These are phyloP conservation scores for Synergus laeviventris DNA, from an alignment of 2,888 invertebrate species.

Conservation along the genomic window DNA sequence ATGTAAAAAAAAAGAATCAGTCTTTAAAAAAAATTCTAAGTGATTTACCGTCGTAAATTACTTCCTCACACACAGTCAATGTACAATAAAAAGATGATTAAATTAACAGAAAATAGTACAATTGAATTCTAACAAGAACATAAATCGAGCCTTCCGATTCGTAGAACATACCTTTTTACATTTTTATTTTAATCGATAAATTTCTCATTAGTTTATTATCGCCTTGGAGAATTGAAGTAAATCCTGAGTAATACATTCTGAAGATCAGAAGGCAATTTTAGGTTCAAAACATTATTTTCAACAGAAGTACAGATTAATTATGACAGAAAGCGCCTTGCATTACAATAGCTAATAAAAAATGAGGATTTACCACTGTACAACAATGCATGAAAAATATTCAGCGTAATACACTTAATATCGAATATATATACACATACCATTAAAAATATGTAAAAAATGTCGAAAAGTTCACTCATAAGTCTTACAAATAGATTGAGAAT, in stretches of 20 bases:
- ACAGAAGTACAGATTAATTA: neutral
- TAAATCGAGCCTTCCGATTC: neutral
- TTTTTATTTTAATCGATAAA: neutral
- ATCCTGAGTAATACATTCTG: neutral
- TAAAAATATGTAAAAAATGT: slow-evolving; percentile 31
- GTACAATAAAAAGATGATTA: neutral
- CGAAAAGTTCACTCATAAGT: neutral
- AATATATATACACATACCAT: slow-evolving; percentile 26
- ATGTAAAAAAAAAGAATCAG: slow-evolving; percentile 38
- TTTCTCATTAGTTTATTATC: too few relatives aligned
- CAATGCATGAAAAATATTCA: slow-evolving; percentile 26
- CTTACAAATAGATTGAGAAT: slow-evolving; percentile 14
- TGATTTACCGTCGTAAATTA: slow-evolving; percentile 39
- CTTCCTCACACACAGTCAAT: slow-evolving; percentile 39
- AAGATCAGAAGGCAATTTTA: neutral
- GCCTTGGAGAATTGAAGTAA: neutral
- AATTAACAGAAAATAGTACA: neutral
- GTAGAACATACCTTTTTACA: neutral
- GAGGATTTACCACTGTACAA: slow-evolving; percentile 32
- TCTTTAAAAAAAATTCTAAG: slow-evolving; percentile 39
- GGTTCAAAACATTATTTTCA: neutral
- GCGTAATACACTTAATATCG: slow-evolving; percentile 28
- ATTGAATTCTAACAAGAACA: neutral
- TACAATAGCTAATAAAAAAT: slow-evolving; percentile 20
- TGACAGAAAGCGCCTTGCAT: neutral